phyloP scores from a whole-genome alignment of 1,140 invertebrate species.

The Heterodera schachtii region DNA sequence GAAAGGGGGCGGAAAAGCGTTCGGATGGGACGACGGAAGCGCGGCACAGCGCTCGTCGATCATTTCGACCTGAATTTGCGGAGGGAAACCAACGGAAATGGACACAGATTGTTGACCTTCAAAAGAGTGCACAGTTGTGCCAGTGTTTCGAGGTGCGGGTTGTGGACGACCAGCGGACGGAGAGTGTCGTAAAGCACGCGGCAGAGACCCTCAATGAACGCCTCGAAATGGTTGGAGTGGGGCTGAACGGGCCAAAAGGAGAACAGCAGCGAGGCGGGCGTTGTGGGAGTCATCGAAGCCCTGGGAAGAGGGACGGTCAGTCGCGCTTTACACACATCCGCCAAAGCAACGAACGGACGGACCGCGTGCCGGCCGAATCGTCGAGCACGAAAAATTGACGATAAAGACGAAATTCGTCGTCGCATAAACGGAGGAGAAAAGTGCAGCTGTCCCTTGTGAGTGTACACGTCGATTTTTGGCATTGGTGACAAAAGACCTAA shows the following conservation, averaged over 20 bases:
- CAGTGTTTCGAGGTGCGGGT: constrained; percentile 94
- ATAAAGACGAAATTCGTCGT: constrained; percentile 64
- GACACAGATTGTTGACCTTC: constrained; percentile 54
- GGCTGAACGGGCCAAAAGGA: constrained; percentile 2
- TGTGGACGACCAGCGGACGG: constrained; percentile 91
- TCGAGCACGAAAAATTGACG: constrained; percentile 59
- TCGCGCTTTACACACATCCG: background rate
- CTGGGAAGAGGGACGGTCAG: constrained; percentile 9
- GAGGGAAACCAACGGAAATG: background rate
- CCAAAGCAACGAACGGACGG: background rate
- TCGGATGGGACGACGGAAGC: background rate
- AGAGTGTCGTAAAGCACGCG: constrained; percentile 87
- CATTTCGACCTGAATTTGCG: constrained; percentile 77
- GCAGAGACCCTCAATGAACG: constrained; percentile 81
- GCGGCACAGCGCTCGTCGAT: constrained; percentile 87
- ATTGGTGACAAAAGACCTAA: constrained; percentile 34
- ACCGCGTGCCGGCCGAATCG: constrained; percentile 7
- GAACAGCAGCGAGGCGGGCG: constrained; percentile 21
- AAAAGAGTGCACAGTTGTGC: constrained; percentile 93
- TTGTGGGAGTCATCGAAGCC: constrained; percentile 22
- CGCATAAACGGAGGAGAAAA: constrained; percentile 60
- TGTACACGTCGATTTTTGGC: constrained; percentile 57
- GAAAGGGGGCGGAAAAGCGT: constrained; percentile 67
- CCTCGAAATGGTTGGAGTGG: constrained; percentile 58
- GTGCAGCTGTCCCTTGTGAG: constrained; percentile 60